Conservation (phyloP, 2,113 vertebrate species). For the Columbina picui region DNA sequence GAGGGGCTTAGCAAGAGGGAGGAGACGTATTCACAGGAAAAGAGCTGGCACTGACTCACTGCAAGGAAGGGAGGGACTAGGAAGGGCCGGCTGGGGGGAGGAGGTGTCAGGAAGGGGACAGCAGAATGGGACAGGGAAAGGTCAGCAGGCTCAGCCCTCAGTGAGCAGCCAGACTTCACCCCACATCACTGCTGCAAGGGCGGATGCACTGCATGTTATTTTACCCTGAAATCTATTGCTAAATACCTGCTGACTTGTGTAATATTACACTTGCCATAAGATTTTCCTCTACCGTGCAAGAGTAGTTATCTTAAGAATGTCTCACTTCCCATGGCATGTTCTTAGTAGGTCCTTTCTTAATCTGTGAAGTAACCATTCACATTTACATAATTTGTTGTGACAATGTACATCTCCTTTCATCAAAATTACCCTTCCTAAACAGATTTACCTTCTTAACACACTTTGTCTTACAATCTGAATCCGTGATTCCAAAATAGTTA, state of each 20-base stretch:
- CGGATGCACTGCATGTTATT: background rate
- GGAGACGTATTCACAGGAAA: conserved; percentile 30
- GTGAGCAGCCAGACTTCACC: background rate
- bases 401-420: background rate
- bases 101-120: background rate
- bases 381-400: background rate
- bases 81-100: background rate
- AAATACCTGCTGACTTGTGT: background rate
- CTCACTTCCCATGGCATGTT: background rate
- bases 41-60: conserved; percentile 41
- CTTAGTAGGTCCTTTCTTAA: background rate
- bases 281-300: background rate
- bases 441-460: background rate
- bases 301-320: background rate
- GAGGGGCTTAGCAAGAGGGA: background rate
- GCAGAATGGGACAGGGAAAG: background rate
- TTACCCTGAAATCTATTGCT: background rate
- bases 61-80: conserved; percentile 43
- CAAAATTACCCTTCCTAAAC: background rate
- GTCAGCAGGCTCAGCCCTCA: background rate
- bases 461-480: background rate
- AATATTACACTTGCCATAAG: background rate
- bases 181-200: background rate
- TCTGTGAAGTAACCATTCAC: background rate
- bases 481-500: background rate